These are phyloP conservation scores for Mastomys coucha DNA, from an alignment of 2,113 vertebrate genomes.

Conservation along the genomic window DNA sequence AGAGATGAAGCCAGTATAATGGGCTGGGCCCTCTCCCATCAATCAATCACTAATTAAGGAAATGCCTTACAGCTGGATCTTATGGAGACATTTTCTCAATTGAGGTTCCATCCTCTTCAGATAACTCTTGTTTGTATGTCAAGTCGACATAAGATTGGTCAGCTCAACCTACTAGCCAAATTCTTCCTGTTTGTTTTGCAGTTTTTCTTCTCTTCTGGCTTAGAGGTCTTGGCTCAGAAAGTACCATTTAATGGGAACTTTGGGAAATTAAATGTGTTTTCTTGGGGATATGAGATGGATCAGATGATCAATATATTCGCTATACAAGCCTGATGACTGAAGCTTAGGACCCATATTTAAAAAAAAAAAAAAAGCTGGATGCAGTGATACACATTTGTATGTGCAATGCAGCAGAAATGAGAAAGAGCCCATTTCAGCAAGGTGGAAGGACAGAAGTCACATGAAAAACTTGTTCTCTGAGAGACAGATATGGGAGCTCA, in stretches of 20 bases:
- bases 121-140: not conserved
- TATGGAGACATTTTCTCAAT: not conserved
- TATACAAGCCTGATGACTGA: not conserved
- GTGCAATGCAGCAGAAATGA: not conserved
- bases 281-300: not conserved
- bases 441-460: not conserved
- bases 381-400: not conserved
- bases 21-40: not conserved
- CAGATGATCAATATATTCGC: not conserved
- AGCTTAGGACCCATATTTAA: not conserved
- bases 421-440: not conserved
- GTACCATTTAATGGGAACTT: not conserved
- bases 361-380: not conserved
- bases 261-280: not conserved
- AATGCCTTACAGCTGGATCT: not conserved
- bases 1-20: not conserved
- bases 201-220: not conserved
- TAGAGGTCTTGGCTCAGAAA: not conserved
- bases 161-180: not conserved
- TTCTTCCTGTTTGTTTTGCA: not conserved
- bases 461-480: not conserved
- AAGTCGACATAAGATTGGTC: not conserved
- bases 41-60: not conserved
- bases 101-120: not conserved
- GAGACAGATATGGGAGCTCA: not conserved